Evolutionary conservation across 2,113 vertebrate genomes (phyloP).

Genomic region (Rhodinocichla rosea): DNA sequence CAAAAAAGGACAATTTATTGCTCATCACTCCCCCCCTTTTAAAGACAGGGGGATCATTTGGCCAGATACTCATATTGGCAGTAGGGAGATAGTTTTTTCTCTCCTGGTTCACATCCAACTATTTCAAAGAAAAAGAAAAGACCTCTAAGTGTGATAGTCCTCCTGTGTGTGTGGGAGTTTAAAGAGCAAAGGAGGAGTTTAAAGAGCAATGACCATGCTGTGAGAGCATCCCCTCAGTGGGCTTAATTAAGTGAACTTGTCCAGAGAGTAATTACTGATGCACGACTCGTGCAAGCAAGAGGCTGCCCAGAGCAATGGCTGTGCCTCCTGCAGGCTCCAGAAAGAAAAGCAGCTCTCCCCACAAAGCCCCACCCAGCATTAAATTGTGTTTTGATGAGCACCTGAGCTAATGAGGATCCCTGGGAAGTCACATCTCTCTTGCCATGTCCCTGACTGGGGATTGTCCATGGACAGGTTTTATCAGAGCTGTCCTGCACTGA

Average conservation of each 20-base stretch:
- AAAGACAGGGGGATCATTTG: not conserved
- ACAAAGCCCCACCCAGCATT: not conserved
- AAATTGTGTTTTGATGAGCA: not conserved
- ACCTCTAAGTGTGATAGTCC: not conserved
- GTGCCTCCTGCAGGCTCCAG: not conserved
- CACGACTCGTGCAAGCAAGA: not conserved
- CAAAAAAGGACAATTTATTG: not conserved
- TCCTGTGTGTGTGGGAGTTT: not conserved
- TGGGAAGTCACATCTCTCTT: not conserved
- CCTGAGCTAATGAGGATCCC: not conserved
- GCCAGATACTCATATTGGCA: not conserved
- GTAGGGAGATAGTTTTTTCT: not conserved
- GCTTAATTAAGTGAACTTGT: not conserved
- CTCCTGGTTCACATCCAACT: not conserved
- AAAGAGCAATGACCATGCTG: not conserved
- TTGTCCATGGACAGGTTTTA: not conserved
- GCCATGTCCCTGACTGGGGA: accelerated
- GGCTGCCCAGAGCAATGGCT: not conserved
- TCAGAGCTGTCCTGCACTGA: not conserved
- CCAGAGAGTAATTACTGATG: not conserved
- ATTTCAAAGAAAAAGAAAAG: not conserved
- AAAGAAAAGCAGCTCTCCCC: not conserved
- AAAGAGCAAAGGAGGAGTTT: not conserved
- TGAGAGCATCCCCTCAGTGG: not conserved
- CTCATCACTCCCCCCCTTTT: not conserved